A percentile compares a stretch with the other conserved stretches of the same genome.
Conservation (phyloP, 2,113 vertebrate genomes). For the Tenebrosternarchus preto region DNA sequence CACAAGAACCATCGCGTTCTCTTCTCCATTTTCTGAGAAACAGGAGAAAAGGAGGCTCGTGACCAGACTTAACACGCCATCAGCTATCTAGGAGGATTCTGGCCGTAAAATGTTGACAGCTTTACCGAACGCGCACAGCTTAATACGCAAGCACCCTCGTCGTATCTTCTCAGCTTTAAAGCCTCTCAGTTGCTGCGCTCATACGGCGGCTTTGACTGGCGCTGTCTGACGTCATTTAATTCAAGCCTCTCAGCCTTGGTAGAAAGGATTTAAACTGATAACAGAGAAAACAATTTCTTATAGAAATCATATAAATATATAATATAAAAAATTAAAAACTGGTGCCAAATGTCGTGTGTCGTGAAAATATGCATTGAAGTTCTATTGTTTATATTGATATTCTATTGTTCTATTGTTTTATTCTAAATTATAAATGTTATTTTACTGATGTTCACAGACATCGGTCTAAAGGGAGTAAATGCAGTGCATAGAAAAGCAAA, state of each 20-base stretch:
- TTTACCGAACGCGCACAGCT: neutral
- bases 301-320: too few species aligned
- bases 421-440: too few species aligned
- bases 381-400: too few species aligned
- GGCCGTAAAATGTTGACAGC: slow-evolving; percentile 12
- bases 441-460: too few species aligned
- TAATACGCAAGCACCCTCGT: neutral
- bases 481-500: too few species aligned
- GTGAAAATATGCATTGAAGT: too few species aligned
- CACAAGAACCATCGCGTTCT: slow-evolving; percentile 16
- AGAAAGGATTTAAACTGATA: too few species aligned
- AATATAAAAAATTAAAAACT: too few species aligned
- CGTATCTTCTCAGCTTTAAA: neutral
- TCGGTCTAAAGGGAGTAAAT: too few species aligned
- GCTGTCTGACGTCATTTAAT: slow-evolving; percentile 43
- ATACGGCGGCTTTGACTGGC: slow-evolving; percentile 33
- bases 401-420: too few species aligned
- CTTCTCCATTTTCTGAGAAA: slow-evolving; percentile 40
- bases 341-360: too few species aligned
- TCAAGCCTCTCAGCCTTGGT: neutral
- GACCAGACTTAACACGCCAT: slow-evolving; percentile 27
- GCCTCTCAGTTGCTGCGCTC: slow-evolving; percentile 5
- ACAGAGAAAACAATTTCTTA: too few species aligned
- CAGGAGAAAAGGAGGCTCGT: neutral
- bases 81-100: neutral